These are phyloP conservation scores for Conger conger DNA, from an alignment of 2,113 vertebrate species.

Conservation along the genomic window DNA sequence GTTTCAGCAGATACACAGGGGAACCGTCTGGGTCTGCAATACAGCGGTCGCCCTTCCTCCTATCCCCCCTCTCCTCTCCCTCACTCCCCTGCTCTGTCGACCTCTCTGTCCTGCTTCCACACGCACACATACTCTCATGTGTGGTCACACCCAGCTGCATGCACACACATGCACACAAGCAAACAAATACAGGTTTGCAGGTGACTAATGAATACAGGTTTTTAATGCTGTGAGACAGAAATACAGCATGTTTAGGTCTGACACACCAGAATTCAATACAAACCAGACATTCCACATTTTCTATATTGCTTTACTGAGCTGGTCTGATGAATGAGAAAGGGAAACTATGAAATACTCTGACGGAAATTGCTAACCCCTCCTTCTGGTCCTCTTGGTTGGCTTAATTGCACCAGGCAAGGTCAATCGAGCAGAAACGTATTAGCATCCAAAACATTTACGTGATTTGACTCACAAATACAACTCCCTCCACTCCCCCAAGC, in stretches of 20 bases:
- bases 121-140: slow-evolving; percentile 1
- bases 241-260: background rate
- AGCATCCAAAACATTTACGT: too few species aligned
- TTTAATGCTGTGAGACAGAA: background rate
- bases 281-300: too few species aligned
- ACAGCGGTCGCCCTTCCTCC: background rate
- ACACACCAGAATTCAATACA: background rate
- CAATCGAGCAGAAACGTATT: too few species aligned
- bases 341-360: too few species aligned
- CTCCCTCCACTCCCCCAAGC: background rate
- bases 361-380: too few species aligned
- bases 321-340: too few species aligned
- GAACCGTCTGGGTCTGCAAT: background rate
- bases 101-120: background rate
- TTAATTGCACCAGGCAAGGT: too few species aligned
- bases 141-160: background rate
- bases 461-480: too few species aligned
- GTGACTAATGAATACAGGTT: too few species aligned
- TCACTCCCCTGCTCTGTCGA: background rate
- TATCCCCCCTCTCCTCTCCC: background rate
- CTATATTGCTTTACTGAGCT: too few species aligned
- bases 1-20: background rate
- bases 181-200: background rate
- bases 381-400: too few species aligned
- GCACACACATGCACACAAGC: background rate